Base-by-base conservation (phyloP, 1,140 invertebrate genomes). In the Sweltsa coloradensis region DNA sequence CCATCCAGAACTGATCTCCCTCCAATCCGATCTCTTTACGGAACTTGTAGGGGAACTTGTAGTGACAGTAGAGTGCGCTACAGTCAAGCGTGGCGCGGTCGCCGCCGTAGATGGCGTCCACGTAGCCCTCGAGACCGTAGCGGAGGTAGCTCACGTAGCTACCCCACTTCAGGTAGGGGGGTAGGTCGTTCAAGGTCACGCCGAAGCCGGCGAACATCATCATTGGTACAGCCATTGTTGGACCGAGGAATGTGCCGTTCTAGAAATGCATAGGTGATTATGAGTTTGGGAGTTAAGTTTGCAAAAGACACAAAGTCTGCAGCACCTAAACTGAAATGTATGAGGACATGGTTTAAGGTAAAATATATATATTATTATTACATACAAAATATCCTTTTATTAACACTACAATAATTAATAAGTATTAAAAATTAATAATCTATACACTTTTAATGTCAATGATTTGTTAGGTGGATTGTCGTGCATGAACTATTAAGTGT, bases 151-250 rank as follows among this genome's bases (percentile, higher is more conserved):
- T 91, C 34, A 91, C 65, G 56, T 92, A 85, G 22, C 81, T 89
- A 0, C 91, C 82, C 87, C 89, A 93, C 55, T 82, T 76, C 0
- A 95, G 64, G 58, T 91, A 90, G 0, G 57, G 52, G 0, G 90
- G 90, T 57, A 88, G 64, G 63, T 89, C 85, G 0, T 73, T 62
- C 5, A 88, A 60, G 0, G 79, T 78, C 1, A 89, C 84, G 1
- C 85, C 84, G 56, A 88, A 89, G 22, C 84, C 85, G 42, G 83
- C 80, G 53, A 88, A 88, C 85, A 89, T 87, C 85, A 89, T 89
- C 74, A 87, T 77, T 5, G 83, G 82, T 14, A 88, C 83, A 0
- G 83, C 78, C 0, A 87, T 57, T 0, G 79, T 79, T 2, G 85
- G 85, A 0, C 83, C 85, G 29, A 85, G 57, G 60, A 89, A 89